These are phyloP conservation scores for Botia kubotai DNA, from an alignment of 2,797 vertebrate genomes.

Conservation along the genomic window DNA sequence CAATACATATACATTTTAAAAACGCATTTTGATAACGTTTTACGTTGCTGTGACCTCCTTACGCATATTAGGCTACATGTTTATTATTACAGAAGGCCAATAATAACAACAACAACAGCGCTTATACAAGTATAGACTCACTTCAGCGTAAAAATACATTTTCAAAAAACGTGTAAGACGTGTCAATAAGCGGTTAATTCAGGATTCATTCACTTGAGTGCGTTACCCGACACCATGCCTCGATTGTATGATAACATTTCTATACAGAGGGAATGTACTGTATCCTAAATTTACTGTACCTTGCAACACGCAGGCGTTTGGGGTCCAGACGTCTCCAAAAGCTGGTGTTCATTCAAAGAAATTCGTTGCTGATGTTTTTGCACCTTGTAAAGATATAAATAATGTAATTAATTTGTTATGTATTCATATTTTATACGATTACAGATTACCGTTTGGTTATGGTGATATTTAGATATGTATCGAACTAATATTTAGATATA, in stretches of 20 bases:
- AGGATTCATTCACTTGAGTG: neutral
- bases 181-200: neutral
- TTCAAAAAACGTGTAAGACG: too few relatives aligned
- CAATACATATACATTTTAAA: too few relatives aligned
- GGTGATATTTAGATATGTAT: too few relatives aligned
- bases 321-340: neutral
- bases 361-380: neutral
- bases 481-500: too few relatives aligned
- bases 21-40: too few relatives aligned
- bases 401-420: too few relatives aligned
- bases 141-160: neutral
- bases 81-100: too few relatives aligned
- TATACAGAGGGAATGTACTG: conserved; percentile 5
- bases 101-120: too few relatives aligned
- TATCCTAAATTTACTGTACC: neutral
- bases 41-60: too few relatives aligned
- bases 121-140: neutral
- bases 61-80: too few relatives aligned
- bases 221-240: neutral
- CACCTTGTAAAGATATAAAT: neutral
- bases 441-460: too few relatives aligned
- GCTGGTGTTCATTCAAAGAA: neutral
- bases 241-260: conserved; percentile 20
- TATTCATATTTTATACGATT: too few relatives aligned
- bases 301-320: conserved; percentile 24